Percentiles rank a stretch among this genome's conserved stretches.
phyloP scores from a whole-genome alignment of 1,140 invertebrate species.

The Leptinotarsa lineolata region DNA sequence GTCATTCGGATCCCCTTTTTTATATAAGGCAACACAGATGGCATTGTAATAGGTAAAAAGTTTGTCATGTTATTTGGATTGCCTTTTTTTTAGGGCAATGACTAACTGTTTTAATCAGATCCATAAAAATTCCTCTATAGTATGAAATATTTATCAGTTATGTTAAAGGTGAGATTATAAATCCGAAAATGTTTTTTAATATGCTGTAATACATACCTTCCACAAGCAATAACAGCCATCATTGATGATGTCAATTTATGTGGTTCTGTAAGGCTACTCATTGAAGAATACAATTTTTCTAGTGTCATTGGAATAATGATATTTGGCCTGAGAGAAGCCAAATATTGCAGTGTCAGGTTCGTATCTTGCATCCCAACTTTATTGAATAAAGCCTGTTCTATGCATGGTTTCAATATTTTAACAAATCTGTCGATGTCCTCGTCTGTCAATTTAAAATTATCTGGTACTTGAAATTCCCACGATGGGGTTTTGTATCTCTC shows the following conservation, averaged over 20 bases:
- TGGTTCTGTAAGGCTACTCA: conserved; percentile 87
- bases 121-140: too few species aligned
- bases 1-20: too few species aligned
- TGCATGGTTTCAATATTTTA: conserved; percentile 56
- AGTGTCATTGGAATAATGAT: conserved; percentile 82
- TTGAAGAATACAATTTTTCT: conserved; percentile 75
- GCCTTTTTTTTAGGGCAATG: too few species aligned
- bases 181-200: too few species aligned
- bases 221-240: conserved; percentile 73
- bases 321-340: conserved; percentile 80
- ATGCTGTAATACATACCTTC: conserved; percentile 57
- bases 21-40: too few species aligned
- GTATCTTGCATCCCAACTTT: conserved; percentile 70
- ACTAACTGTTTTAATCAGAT: too few species aligned
- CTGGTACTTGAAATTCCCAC: conserved; percentile 73
- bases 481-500: conserved; percentile 66
- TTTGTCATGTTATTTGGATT: too few species aligned
- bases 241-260: conserved; percentile 82
- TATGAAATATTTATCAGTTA: too few species aligned
- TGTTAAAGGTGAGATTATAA: too few species aligned
- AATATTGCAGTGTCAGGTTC: conserved; percentile 70
- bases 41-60: too few species aligned
- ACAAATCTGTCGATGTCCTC: conserved; percentile 85
- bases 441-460: conserved; percentile 75
- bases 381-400: conserved; percentile 70